These are phyloP conservation scores for Pithys albifrons DNA, from an alignment of 2,113 vertebrate genomes.

Conservation along the genomic window DNA sequence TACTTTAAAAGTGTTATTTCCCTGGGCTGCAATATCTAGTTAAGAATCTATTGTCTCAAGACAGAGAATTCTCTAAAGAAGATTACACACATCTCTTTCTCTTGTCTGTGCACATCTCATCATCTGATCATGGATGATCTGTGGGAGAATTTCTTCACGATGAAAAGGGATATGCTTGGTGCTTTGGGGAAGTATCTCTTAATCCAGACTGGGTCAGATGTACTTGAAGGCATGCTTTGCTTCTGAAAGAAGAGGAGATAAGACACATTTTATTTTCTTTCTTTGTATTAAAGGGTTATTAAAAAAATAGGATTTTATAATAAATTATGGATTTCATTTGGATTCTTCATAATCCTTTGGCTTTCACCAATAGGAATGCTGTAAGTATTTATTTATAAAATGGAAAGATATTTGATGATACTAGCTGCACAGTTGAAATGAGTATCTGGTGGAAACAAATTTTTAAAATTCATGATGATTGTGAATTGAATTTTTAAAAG, in stretches of 20 bases:
- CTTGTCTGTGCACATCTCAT: neutral
- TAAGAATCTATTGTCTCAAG: neutral
- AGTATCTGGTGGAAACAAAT: neutral
- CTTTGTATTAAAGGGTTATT: neutral
- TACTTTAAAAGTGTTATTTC: slow-evolving; percentile 8
- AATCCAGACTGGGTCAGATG: neutral
- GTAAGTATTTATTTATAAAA: neutral
- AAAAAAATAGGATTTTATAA: neutral
- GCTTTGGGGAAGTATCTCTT: neutral
- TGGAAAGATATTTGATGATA: neutral
- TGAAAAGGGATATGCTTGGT: fast-evolving
- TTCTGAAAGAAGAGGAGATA: neutral
- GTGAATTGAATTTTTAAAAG: neutral
- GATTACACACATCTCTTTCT: neutral
- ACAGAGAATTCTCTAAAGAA: neutral
- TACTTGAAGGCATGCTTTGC: neutral
- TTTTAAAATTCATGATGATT: neutral
- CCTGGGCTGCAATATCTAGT: neutral
- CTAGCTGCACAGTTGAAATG: neutral
- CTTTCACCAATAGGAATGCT: neutral
- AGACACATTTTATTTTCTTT: neutral
- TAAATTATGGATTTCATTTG: neutral
- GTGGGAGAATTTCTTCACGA: neutral
- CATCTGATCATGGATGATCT: neutral
- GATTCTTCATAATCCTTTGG: neutral